Evolutionary conservation across 2,797 vertebrate species (phyloP).

Genomic region (Buphagus erythrorhynchus): DNA sequence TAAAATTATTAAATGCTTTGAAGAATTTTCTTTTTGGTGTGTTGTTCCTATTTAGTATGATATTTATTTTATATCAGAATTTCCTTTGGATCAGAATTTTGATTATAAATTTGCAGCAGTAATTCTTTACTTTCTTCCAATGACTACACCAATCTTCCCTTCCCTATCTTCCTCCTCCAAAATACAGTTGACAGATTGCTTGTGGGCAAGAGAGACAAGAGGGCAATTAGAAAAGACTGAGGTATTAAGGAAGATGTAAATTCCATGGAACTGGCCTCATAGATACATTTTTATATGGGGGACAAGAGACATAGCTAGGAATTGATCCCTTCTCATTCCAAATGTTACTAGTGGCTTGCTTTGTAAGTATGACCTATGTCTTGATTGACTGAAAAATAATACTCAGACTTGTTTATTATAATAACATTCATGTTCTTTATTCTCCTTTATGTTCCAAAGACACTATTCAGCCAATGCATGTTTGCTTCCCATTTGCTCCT

Average conservation of each 20-base stretch:
- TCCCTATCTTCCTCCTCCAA: background rate
- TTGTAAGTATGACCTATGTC: background rate
- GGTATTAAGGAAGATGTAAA: background rate
- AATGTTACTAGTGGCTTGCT: background rate
- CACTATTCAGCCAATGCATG: constrained; percentile 79
- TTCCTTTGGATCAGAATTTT: background rate
- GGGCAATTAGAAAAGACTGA: background rate
- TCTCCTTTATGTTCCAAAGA: constrained; percentile 64
- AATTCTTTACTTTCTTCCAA: background rate
- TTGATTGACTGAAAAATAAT: background rate
- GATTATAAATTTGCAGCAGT: background rate
- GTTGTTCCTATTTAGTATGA: background rate
- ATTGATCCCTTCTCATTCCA: background rate
- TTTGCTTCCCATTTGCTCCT: constrained; percentile 75
- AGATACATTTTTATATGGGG: fast-evolving
- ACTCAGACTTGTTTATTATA: background rate
- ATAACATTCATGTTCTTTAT: background rate
- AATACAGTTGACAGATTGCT: background rate
- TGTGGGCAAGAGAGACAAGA: background rate
- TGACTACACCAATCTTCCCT: background rate
- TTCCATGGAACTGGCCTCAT: background rate
- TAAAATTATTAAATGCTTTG: background rate
- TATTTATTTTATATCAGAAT: background rate
- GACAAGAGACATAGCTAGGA: background rate
- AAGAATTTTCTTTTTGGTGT: background rate